Evolutionary conservation across 2,113 vertebrate species (phyloP).

Genomic region (Urocolius indicus): DNA sequence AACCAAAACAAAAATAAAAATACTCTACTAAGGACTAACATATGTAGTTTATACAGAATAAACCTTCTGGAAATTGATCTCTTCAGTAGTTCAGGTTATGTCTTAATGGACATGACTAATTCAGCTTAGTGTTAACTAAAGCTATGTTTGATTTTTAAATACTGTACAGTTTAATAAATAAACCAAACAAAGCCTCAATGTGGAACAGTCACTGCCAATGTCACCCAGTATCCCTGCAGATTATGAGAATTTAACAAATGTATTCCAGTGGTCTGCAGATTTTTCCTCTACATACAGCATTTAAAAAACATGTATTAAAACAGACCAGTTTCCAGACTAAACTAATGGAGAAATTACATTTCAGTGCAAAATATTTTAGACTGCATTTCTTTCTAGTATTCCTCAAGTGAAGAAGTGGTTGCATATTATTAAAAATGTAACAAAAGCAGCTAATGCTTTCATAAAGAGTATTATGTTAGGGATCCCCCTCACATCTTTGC

Average conservation of each 20-base stretch:
- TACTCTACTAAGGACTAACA: conserved; percentile 87
- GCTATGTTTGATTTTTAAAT: conserved; percentile 96
- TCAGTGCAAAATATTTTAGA: conserved; percentile 99
- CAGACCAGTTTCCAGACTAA: conserved; percentile 94
- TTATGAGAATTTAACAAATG: conserved; percentile 84
- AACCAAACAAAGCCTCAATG: conserved; percentile 94
- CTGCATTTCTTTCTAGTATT: conserved; percentile 90
- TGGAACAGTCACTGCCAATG: conserved; percentile 93
- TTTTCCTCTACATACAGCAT: conserved; percentile 85
- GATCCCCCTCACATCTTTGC: conserved; percentile 83
- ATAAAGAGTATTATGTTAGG: conserved; percentile 89
- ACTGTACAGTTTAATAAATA: conserved; percentile 99
- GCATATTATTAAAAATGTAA: conserved; percentile 98
- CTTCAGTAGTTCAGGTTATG: conserved; percentile 96
- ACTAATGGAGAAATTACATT: conserved; percentile 92
- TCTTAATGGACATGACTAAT: conserved; percentile 88
- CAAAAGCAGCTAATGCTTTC: conserved; percentile 98
- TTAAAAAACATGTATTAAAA: conserved; percentile 88
- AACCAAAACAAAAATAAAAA: conserved; percentile 94
- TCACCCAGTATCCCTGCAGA: conserved; percentile 89
- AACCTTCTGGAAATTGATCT: conserved; percentile 95
- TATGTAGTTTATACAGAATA: conserved; percentile 88
- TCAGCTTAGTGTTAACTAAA: conserved; percentile 94
- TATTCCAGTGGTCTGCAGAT: conserved; percentile 85
- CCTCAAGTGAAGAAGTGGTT: conserved; percentile 97